Percentiles rank a stretch among this genome's conserved stretches.
Conservation (phyloP, 2,797 vertebrate species). For the Sebastes iracundus region DNA sequence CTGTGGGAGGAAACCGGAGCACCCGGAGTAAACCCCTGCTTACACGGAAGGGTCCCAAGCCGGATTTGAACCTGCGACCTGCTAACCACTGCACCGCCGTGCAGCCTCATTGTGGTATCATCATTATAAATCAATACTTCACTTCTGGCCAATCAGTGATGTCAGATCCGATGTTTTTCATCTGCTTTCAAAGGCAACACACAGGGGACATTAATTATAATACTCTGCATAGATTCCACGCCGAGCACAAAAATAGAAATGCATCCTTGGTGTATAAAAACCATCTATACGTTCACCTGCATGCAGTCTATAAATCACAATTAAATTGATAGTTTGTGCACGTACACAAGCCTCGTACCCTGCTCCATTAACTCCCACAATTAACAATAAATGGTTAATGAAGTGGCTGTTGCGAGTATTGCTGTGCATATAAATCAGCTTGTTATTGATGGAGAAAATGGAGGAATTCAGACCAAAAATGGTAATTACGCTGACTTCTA, state of each 20-base stretch:
- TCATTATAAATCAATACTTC: neutral
- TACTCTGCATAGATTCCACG: neutral
- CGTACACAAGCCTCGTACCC: neutral
- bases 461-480: neutral
- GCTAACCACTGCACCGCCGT: too few relatives aligned
- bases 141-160: constrained; percentile 16
- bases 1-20: too few relatives aligned
- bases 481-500: neutral
- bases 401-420: constrained; percentile 12
- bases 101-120: too few relatives aligned
- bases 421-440: constrained; percentile 43
- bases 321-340: constrained; percentile 24
- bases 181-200: neutral
- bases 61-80: too few relatives aligned
- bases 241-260: neutral
- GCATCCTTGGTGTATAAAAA: neutral
- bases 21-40: too few relatives aligned
- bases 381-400: constrained; percentile 57
- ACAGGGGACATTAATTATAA: neutral
- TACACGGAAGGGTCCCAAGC: too few relatives aligned
- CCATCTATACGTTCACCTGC: neutral
- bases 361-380: constrained; percentile 50
- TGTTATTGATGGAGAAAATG: constrained; percentile 26
- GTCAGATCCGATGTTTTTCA: constrained; percentile 19
- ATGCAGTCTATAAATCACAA: neutral